These are phyloP conservation scores for Oscheius sp. DNA, from an alignment of 2,888 invertebrate species.

Conservation along the genomic window DNA sequence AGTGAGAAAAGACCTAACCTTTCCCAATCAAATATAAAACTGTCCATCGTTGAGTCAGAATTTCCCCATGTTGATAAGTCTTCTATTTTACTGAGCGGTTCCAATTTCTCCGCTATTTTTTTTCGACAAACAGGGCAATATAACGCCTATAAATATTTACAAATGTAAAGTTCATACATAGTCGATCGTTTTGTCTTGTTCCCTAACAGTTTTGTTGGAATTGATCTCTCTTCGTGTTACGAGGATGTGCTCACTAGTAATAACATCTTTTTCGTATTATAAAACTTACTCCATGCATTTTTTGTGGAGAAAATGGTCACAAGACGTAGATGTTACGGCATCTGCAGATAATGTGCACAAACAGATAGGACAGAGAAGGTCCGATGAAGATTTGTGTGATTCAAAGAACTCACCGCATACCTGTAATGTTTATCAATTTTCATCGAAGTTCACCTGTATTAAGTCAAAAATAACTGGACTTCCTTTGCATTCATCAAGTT, in stretches of 20 bases:
- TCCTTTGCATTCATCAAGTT: slow-evolving; percentile 30
- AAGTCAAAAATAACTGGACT: slow-evolving; percentile 37
- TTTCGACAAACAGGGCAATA: slow-evolving; percentile 38
- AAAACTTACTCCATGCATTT: slow-evolving; percentile 22
- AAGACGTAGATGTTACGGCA: slow-evolving; percentile 24
- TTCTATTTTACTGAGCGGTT: slow-evolving; percentile 20
- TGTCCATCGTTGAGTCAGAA: too few species aligned
- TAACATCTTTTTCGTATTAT: not conserved
- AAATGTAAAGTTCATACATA: too few species aligned
- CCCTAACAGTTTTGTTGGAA: too few species aligned
- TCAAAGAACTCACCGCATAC: slow-evolving; percentile 32
- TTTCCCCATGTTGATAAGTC: too few species aligned
- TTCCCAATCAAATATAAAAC: slow-evolving; percentile 33
- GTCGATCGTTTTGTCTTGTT: too few species aligned
- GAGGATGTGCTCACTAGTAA: not conserved
- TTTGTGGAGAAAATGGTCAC: slow-evolving; percentile 38
- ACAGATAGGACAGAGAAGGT: slow-evolving; percentile 35
- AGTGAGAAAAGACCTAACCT: not conserved
- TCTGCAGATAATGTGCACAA: slow-evolving; percentile 23
- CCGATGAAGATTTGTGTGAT: slow-evolving; percentile 7
- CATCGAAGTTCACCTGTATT: slow-evolving; percentile 26
- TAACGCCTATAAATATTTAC: slow-evolving; percentile 33
- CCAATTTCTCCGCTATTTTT: slow-evolving; percentile 30
- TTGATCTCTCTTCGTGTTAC: too few species aligned
- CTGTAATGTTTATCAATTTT: slow-evolving; percentile 6